Percentiles rank a stretch among this genome's conserved stretches.
phyloP scores from a whole-genome alignment of 2,797 vertebrate genomes.

The Rhabdomys pumilio region DNA sequence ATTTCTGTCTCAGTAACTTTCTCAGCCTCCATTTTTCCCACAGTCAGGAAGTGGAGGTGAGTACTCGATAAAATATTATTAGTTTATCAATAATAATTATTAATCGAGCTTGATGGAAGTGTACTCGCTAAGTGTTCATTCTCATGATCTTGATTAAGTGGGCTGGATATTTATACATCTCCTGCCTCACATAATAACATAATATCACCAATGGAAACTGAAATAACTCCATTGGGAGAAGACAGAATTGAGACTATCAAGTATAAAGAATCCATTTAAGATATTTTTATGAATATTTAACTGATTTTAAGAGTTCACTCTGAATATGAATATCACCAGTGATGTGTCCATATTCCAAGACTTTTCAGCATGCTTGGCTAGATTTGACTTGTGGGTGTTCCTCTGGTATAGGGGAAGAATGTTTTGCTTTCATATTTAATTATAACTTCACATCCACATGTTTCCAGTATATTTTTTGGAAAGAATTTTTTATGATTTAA shows the following conservation, averaged over 20 bases:
- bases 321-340: slow-evolving; percentile 60
- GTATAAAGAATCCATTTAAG: slow-evolving; percentile 58
- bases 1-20: not conserved
- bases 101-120: slow-evolving; percentile 1
- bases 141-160: slow-evolving; percentile 48
- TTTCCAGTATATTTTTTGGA: slow-evolving; percentile 66
- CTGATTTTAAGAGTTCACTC: slow-evolving; percentile 61
- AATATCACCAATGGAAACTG: not conserved
- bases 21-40: not conserved
- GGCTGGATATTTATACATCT: not conserved
- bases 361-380: slow-evolving; percentile 40
- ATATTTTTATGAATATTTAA: slow-evolving; percentile 74
- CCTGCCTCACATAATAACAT: not conserved
- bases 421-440: slow-evolving; percentile 76
- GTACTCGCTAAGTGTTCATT: not conserved
- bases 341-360: slow-evolving; percentile 59
- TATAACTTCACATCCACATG: slow-evolving; percentile 74
- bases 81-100: not conserved
- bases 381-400: slow-evolving; percentile 66
- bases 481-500: slow-evolving; percentile 78
- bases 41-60: not conserved
- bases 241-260: not conserved
- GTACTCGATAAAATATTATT: not conserved
- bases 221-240: not conserved
- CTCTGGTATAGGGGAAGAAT: slow-evolving; percentile 51